Conservation (phyloP, 2,797 vertebrate genomes). For the Mormyrops boulengeri region DNA sequence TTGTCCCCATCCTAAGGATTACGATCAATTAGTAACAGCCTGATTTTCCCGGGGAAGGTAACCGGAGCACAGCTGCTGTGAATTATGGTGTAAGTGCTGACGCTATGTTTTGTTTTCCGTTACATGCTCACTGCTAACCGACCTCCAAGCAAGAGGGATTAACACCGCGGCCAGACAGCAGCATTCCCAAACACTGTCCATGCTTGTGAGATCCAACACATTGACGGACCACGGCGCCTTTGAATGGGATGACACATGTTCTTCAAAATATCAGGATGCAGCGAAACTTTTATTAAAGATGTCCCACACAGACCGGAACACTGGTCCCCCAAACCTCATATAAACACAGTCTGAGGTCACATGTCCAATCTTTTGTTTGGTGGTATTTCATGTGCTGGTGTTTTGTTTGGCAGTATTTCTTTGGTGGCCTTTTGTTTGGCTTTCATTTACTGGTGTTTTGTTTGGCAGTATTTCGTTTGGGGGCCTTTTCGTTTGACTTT, state of each 20-base stretch:
- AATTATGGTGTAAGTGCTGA: neutral
- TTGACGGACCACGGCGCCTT: neutral
- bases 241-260: neutral
- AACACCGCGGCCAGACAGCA: neutral
- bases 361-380: neutral
- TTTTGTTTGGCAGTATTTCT: neutral
- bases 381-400: neutral
- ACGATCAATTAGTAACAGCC: constrained; percentile 29
- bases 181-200: neutral
- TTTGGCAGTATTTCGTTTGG: no score
- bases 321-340: neutral
- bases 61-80: neutral
- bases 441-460: no score
- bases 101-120: neutral
- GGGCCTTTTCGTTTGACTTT: neutral
- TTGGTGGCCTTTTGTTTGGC: no score
- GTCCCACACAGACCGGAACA: neutral
- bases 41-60: constrained; percentile 23
- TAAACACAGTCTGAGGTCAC: neutral
- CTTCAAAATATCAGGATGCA: neutral
- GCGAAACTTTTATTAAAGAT: neutral
- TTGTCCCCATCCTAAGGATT: constrained; percentile 27
- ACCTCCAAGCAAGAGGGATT: neutral
- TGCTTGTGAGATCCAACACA: neutral
- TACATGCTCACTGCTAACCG: neutral